Conservation (phyloP, 2,113 vertebrate species). For the Hypocryptadius cinnamomeus region DNA sequence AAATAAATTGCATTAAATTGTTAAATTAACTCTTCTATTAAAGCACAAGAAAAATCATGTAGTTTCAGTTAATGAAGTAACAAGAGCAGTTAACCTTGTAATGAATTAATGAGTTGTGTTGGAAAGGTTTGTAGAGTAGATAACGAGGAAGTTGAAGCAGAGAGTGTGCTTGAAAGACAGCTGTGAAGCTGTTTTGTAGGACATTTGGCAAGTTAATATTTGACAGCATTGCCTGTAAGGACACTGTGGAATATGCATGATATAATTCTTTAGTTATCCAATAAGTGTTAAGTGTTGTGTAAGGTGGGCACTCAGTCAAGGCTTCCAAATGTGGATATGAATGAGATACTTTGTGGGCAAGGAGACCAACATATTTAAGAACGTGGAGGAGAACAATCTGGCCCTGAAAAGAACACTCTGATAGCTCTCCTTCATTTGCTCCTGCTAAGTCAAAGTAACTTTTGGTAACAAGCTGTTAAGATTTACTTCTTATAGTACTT, state of each 20-base stretch:
- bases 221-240: background rate
- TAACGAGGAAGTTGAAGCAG: conserved; percentile 7
- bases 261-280: background rate
- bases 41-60: conserved; percentile 7
- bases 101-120: conserved; percentile 20
- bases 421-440: background rate
- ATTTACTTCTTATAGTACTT: background rate
- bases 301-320: background rate
- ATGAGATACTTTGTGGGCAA: background rate
- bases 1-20: background rate
- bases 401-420: background rate
- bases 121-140: conserved; percentile 5
- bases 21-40: conserved; percentile 4
- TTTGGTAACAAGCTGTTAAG: background rate
- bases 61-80: conserved; percentile 29
- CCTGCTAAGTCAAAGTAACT: background rate
- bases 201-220: conserved; percentile 16
- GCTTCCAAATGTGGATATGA: background rate
- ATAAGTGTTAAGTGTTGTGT: background rate
- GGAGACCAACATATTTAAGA: background rate
- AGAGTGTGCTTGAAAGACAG: background rate
- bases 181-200: background rate
- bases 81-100: conserved; percentile 30
- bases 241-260: background rate
- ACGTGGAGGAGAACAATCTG: background rate